These are phyloP conservation scores for Astropecten irregularis DNA, from an alignment of 53 echinoderm and acorn worm species.

Conservation along the genomic window DNA sequence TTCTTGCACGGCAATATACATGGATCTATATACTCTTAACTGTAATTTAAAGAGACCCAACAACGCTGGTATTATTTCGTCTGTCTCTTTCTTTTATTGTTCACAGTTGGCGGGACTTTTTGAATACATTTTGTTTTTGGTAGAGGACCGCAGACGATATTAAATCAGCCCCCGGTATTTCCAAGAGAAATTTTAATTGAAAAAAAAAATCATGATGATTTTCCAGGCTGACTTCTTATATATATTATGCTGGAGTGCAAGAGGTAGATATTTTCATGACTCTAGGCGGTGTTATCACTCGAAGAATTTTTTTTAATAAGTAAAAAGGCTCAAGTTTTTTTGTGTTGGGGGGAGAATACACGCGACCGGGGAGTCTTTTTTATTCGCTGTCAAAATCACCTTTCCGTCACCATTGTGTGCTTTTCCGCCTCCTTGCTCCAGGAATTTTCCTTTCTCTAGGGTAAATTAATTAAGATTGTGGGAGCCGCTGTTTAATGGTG, in stretches of 20 bases:
- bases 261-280: slow-evolving; percentile 29
- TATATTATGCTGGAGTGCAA: neutral
- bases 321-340: slow-evolving; percentile 2
- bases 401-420: slow-evolving; percentile 10
- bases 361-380: slow-evolving; percentile 35
- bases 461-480: slow-evolving; percentile 48
- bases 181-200: slow-evolving; percentile 40
- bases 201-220: slow-evolving; percentile 25
- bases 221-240: neutral
- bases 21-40: no score
- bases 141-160: slow-evolving; percentile 8
- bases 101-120: slow-evolving; percentile 24
- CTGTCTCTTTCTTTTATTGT: slow-evolving; percentile 17
- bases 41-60: no score
- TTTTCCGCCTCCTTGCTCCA: slow-evolving; percentile 39
- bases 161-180: slow-evolving; percentile 18
- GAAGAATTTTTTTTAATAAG: slow-evolving; percentile 39
- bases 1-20: no score
- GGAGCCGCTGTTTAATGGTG: slow-evolving; percentile 27
- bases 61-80: no score
- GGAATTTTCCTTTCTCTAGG: slow-evolving; percentile 31
- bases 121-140: neutral
- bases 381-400: slow-evolving; percentile 33
- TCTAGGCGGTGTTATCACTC: slow-evolving; percentile 31
- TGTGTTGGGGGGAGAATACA: slow-evolving; percentile 23